phyloP scores from a whole-genome alignment of 2,888 invertebrate genomes.

The Laspeyria flexula region DNA sequence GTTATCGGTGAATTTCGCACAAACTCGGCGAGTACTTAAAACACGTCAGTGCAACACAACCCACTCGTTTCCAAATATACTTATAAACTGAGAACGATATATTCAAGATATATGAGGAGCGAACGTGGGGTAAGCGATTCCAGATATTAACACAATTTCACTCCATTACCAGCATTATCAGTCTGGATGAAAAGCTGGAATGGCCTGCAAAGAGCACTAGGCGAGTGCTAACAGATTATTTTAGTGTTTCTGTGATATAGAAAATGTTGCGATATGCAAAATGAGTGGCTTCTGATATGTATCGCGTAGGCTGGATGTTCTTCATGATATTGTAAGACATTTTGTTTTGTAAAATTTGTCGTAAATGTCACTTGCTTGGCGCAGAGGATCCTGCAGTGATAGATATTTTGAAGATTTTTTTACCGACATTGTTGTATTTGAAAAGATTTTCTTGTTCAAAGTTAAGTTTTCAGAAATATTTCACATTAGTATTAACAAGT shows the following conservation, averaged over 20 bases:
- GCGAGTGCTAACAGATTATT: slow-evolving; percentile 3
- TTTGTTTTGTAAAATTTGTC: too few species aligned
- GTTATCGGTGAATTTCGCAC: slow-evolving; percentile 28
- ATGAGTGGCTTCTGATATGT: neutral
- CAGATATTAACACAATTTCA: slow-evolving; percentile 30
- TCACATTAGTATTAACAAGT: too few species aligned
- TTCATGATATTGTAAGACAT: too few species aligned
- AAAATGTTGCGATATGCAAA: neutral
- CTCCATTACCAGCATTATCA: slow-evolving; percentile 26
- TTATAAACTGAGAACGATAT: slow-evolving; percentile 53
- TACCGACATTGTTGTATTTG: too few species aligned
- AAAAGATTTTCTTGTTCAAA: too few species aligned
- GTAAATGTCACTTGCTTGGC: too few species aligned
- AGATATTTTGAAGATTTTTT: too few species aligned
- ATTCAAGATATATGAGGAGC: slow-evolving; percentile 51
- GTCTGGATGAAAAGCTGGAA: slow-evolving; percentile 15
- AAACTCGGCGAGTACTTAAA: slow-evolving; percentile 30
- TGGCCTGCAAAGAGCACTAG: neutral
- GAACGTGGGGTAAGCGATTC: slow-evolving; percentile 30
- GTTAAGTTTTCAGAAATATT: too few species aligned
- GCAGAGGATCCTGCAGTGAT: too few species aligned
- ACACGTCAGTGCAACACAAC: slow-evolving; percentile 48
- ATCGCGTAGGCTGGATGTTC: too few species aligned
- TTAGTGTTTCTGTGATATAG: neutral
- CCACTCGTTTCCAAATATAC: slow-evolving; percentile 56